Evolutionary conservation across 2,888 invertebrate species (phyloP).

Genomic region (Horisme vitalbata): DNA sequence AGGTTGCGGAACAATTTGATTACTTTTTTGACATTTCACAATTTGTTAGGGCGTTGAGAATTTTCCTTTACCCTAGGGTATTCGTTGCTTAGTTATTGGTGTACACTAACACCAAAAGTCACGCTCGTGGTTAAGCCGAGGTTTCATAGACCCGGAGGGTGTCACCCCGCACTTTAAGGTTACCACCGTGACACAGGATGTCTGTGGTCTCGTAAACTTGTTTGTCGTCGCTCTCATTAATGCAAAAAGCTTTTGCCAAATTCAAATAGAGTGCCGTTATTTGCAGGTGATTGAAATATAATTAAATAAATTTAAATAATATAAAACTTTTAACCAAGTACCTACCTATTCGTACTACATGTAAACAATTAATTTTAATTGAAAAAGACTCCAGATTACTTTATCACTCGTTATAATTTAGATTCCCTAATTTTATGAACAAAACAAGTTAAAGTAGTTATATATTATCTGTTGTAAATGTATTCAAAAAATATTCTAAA

Average conservation of each 20-base stretch:
- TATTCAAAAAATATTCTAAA: too few relatives aligned
- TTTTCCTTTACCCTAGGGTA: slow-evolving; percentile 15
- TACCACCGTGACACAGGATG: slow-evolving; percentile 41
- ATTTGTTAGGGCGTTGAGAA: slow-evolving; percentile 31
- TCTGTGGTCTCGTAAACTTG: slow-evolving; percentile 42
- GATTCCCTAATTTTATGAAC: too few relatives aligned
- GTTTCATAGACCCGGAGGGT: slow-evolving; percentile 42
- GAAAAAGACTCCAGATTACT: too few relatives aligned
- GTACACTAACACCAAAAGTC: slow-evolving; percentile 23
- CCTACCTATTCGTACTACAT: too few relatives aligned
- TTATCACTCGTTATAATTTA: too few relatives aligned
- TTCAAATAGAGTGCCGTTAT: slow-evolving; percentile 18
- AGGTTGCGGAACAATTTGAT: slow-evolving; percentile 45
- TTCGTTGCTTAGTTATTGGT: slow-evolving; percentile 21
- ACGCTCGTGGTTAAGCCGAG: slow-evolving; percentile 32
- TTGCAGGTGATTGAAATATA: too few relatives aligned
- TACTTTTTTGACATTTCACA: slow-evolving; percentile 40
- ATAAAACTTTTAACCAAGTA: too few relatives aligned
- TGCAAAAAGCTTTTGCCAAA: slow-evolving; percentile 19
- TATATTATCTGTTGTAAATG: too few relatives aligned
- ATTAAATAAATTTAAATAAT: too few relatives aligned
- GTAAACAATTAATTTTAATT: too few relatives aligned
- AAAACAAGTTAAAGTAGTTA: too few relatives aligned
- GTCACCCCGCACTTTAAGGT: slow-evolving; percentile 55
- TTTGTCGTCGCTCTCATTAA: slow-evolving; percentile 35